These are phyloP conservation scores for Cynoglossus semilaevis DNA, from an alignment of 2,113 vertebrate species.

Conservation along the genomic window DNA sequence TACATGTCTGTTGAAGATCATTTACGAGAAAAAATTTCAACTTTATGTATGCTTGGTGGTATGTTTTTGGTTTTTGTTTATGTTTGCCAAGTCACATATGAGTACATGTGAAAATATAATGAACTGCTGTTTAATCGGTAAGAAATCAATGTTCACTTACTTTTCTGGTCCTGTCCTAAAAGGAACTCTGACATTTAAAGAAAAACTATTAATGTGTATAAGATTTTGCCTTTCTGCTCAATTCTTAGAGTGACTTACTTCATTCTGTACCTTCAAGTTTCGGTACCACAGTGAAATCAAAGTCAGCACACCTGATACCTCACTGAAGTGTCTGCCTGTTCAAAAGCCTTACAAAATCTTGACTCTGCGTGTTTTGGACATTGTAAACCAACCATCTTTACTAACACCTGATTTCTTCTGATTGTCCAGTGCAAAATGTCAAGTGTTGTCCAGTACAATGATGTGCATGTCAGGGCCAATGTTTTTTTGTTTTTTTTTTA, in stretches of 20 bases:
- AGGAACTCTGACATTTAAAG: constrained; percentile 10
- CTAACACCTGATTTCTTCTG: constrained; percentile 1
- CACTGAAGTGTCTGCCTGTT: constrained; percentile 46
- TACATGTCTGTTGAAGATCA: background rate
- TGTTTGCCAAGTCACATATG: too few species aligned
- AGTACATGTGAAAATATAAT: too few species aligned
- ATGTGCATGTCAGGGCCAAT: constrained; percentile 44
- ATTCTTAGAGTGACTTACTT: background rate
- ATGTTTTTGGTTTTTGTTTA: too few species aligned
- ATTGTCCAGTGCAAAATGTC: background rate
- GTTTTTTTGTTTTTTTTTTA: constrained; percentile 36
- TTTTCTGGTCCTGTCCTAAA: background rate
- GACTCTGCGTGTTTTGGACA: constrained; percentile 11
- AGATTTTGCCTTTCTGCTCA: too few species aligned
- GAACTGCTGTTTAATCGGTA: background rate
- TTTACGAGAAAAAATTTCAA: too few species aligned
- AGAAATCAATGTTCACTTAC: background rate
- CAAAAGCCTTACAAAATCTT: constrained; percentile 50
- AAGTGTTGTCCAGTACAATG: background rate
- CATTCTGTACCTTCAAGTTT: constrained; percentile 3
- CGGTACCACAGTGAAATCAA: constrained; percentile 35
- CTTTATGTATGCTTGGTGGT: too few species aligned
- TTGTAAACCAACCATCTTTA: constrained; percentile 21
- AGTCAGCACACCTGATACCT: constrained; percentile 33
- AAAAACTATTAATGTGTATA: background rate